Evolutionary conservation across 1,140 invertebrate species (phyloP).

Genomic region (Brachionus calyciflorus): DNA sequence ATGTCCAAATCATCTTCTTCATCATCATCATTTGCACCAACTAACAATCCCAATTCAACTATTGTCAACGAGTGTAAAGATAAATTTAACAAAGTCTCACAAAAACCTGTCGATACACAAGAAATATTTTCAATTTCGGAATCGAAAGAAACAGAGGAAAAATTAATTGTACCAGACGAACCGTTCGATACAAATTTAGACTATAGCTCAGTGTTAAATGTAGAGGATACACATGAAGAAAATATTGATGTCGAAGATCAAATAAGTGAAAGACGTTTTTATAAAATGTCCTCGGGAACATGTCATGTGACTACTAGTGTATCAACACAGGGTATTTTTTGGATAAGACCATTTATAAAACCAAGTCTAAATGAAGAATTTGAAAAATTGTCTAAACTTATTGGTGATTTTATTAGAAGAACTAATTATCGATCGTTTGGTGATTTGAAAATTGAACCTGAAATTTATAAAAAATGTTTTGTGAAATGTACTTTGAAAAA

Average conservation of each 20-base stretch:
- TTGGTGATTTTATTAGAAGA: neutral
- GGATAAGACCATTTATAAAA: neutral
- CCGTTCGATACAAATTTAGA: constrained; percentile 24
- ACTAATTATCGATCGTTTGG: constrained; percentile 19
- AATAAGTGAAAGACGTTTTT: constrained; percentile 4
- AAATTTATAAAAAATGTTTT: constrained; percentile 11
- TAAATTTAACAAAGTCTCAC: neutral
- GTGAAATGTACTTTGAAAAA: neutral
- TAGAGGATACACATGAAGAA: neutral
- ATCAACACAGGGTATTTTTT: constrained; percentile 10
- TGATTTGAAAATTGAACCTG: neutral
- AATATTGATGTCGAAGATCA: constrained; percentile 3
- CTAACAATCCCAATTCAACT: neutral
- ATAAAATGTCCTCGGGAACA: neutral
- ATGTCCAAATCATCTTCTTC: neutral
- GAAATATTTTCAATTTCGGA: neutral
- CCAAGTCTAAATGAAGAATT: neutral
- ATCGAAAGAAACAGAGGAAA: neutral
- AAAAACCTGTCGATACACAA: neutral
- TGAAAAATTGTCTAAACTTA: neutral
- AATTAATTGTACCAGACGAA: neutral
- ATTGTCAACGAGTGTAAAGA: neutral
- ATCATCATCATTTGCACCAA: neutral
- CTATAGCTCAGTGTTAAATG: neutral
- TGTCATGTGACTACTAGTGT: constrained; percentile 17